phyloP scores from a whole-genome alignment of 2,113 vertebrate genomes.

The Coptodon bakossiorum region DNA sequence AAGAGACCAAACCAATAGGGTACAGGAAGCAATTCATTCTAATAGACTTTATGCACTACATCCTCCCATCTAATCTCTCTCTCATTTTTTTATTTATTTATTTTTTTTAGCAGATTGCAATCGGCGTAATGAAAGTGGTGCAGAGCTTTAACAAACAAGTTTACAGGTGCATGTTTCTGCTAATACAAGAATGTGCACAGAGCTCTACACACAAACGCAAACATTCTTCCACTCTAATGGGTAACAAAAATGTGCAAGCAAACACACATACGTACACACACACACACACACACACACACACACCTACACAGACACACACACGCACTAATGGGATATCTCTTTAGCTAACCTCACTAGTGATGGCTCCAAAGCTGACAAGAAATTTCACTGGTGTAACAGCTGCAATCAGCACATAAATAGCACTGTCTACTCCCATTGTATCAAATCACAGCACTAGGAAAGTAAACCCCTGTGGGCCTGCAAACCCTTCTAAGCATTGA shows the following conservation, averaged over 20 bases:
- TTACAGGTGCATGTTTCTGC: neutral
- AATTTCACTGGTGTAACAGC: slow-evolving; percentile 41
- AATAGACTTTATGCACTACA: slow-evolving; percentile 41
- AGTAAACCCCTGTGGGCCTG: neutral
- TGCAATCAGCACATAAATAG: slow-evolving; percentile 53
- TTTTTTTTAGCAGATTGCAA: slow-evolving; percentile 53
- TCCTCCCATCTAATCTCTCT: slow-evolving; percentile 56
- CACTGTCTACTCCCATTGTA: slow-evolving; percentile 46
- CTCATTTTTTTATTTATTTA: neutral
- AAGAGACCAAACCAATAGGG: slow-evolving; percentile 12
- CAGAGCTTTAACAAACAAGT: slow-evolving; percentile 7
- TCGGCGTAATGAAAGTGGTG: slow-evolving; percentile 46
- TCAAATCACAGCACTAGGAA: slow-evolving; percentile 21
- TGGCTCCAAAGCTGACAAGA: slow-evolving; percentile 41
- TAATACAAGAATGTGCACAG: neutral
- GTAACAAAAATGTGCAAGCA: neutral
- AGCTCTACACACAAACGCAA: neutral
- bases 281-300: neutral
- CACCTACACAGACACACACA: neutral
- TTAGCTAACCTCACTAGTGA: slow-evolving; percentile 26
- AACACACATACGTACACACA: neutral
- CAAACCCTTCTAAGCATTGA: neutral
- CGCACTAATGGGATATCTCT: slow-evolving; percentile 14
- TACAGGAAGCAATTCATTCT: slow-evolving; percentile 55
- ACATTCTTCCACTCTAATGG: neutral